phyloP scores from a whole-genome alignment of 2,113 vertebrate genomes.

The Polypterus senegalus region DNA sequence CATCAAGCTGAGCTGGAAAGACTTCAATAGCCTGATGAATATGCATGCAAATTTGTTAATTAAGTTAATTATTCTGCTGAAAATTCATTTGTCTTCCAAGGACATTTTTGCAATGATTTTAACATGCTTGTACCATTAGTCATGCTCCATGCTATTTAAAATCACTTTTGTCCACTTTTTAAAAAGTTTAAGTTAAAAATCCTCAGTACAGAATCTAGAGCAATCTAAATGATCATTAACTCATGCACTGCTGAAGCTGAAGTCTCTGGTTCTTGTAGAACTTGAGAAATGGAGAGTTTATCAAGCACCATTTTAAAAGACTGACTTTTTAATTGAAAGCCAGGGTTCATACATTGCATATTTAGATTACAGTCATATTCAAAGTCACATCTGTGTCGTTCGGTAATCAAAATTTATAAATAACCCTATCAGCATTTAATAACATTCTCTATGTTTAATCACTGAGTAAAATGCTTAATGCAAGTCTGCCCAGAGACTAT shows the following conservation, averaged over 20 bases:
- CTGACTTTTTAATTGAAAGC: background rate
- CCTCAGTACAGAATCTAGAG: background rate
- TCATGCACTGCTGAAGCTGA: background rate
- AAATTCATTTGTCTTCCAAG: constrained; percentile 99
- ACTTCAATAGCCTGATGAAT: constrained; percentile 99
- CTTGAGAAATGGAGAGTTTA: too few species aligned
- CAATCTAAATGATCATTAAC: background rate
- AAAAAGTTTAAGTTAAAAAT: constrained; percentile 47
- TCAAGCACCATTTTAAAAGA: too few species aligned
- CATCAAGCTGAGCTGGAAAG: constrained; percentile 99
- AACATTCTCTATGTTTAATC: background rate
- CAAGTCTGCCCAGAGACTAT: background rate
- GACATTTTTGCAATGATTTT: constrained; percentile 99
- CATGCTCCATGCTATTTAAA: constrained; percentile 91
- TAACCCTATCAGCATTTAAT: background rate
- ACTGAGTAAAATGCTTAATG: background rate
- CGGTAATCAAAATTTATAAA: background rate
- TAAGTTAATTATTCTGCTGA: constrained; percentile 99
- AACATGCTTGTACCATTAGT: constrained; percentile 98
- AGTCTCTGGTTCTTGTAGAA: background rate
- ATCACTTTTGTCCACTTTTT: constrained; percentile 90
- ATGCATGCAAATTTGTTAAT: constrained; percentile 99
- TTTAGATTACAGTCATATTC: background rate
- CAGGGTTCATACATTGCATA: constrained; percentile 1
- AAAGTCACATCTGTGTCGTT: background rate